Evolutionary conservation across 64 coral and sea anemone species (phyloP).

Genomic region (Montipora sp.): DNA sequence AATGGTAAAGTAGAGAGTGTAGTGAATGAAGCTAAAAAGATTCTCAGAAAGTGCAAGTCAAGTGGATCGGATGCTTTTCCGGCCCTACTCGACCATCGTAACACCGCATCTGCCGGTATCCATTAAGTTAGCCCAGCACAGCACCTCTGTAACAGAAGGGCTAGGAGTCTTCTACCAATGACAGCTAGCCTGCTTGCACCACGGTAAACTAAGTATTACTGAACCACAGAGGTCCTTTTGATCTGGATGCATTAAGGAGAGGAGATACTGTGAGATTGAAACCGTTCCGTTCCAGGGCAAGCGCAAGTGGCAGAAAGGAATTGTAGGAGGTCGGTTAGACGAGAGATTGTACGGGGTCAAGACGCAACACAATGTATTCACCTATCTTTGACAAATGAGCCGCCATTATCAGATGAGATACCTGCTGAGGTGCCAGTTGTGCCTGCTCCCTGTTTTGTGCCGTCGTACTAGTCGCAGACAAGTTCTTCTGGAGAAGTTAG

Average conservation of each 20-base stretch:
- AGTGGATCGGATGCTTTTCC: neutral
- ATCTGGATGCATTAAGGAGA: neutral
- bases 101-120: neutral
- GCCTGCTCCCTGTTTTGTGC: too few relatives aligned
- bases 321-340: constrained; percentile 48
- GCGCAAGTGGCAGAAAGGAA: neutral
- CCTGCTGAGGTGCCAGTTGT: too few relatives aligned
- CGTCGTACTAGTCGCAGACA: too few relatives aligned
- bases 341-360: neutral
- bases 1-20: neutral
- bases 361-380: too few relatives aligned
- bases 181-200: neutral
- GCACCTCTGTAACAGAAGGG: neutral
- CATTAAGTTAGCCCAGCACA: neutral
- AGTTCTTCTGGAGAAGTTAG: too few relatives aligned
- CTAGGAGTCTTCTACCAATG: neutral
- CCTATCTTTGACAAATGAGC: too few relatives aligned
- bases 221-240: neutral
- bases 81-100: neutral
- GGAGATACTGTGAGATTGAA: neutral
- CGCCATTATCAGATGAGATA: too few relatives aligned
- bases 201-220: neutral
- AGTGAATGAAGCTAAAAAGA: neutral
- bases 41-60: neutral
- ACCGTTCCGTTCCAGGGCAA: neutral